Base-by-base conservation (phyloP, 2,888 invertebrate genomes). In the Callyntrura sp. region DNA sequence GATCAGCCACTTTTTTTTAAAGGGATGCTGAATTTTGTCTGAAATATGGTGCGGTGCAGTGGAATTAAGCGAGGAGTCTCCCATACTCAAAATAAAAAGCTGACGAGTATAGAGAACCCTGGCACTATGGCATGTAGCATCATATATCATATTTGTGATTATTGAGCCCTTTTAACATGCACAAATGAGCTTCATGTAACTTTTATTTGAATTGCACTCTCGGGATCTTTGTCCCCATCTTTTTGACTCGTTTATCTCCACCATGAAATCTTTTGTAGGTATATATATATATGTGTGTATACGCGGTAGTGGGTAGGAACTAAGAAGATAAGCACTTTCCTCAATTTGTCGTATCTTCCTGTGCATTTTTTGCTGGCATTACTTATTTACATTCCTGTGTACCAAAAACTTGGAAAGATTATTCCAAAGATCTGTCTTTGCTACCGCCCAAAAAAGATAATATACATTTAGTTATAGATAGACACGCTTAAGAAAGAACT, bases 261-360 rank as follows among this genome's bases (percentile, higher is more conserved):
- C 91, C 92, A 92, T 91, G 91, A 92, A 93, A 93, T 93, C 92
- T 92, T 78, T 82, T 87, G 83, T 89, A 20, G 45, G 23, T 48
- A 35, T 35, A 6, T 35, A 48, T 45, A 20, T 73, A 48, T 48
- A 35, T 35, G 35, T 35, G 23, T 45, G 23, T 48, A 62, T 12
- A 73, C 83, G 91, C 87, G 87, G 91, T 91, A 88, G 81, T 92
- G 88, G 87, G 91, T 91, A 88, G 81, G 92, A 93, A 93, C 92
- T 93, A 93, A 92, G 91, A 90, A 92, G 93, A 93, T 93, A 93
- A 93, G 93, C 92, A 93, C 92, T 93, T 92, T 93, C 90, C 93
- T 91, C 92, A 93, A 93, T 93, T 93, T 92, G 92, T 73, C 73
- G n/a, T 35, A 43, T 65, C 28, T 65, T 65, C 65, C 28, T 65